These are phyloP conservation scores for Coenonympha arcania DNA, from an alignment of 2,888 invertebrate species.

Conservation along the genomic window DNA sequence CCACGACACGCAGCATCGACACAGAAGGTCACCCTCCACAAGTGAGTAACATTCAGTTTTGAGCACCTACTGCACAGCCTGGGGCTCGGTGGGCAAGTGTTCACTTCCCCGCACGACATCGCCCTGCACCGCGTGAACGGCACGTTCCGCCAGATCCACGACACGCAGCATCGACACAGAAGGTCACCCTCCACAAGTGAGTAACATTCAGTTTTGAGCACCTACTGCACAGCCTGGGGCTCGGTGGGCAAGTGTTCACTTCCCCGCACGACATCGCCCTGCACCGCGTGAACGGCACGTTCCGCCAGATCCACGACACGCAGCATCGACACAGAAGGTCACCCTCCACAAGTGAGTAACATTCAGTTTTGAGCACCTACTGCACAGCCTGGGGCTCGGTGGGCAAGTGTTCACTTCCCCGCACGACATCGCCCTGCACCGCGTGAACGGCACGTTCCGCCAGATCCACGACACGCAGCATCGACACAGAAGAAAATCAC, in stretches of 20 bases:
- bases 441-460: slow-evolving; percentile 68
- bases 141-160: background rate
- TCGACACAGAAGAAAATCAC: slow-evolving; percentile 63
- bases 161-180: too few relatives aligned
- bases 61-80: too few relatives aligned
- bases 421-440: slow-evolving; percentile 68
- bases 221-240: slow-evolving; percentile 74
- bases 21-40: too few relatives aligned
- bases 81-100: too few relatives aligned
- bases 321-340: slow-evolving; percentile 67
- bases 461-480: slow-evolving; percentile 69
- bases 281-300: slow-evolving; percentile 70
- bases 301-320: slow-evolving; percentile 67
- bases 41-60: too few relatives aligned
- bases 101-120: too few relatives aligned
- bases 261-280: slow-evolving; percentile 69
- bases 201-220: too few relatives aligned
- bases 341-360: slow-evolving; percentile 35
- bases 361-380: too few relatives aligned
- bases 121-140: too few relatives aligned
- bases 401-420: slow-evolving; percentile 74
- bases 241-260: slow-evolving; percentile 77
- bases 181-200: too few relatives aligned
- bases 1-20: too few relatives aligned
- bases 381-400: slow-evolving; percentile 78